phyloP scores from a whole-genome alignment of 2,797 vertebrate genomes.

The Cyclopterus lumpus region DNA sequence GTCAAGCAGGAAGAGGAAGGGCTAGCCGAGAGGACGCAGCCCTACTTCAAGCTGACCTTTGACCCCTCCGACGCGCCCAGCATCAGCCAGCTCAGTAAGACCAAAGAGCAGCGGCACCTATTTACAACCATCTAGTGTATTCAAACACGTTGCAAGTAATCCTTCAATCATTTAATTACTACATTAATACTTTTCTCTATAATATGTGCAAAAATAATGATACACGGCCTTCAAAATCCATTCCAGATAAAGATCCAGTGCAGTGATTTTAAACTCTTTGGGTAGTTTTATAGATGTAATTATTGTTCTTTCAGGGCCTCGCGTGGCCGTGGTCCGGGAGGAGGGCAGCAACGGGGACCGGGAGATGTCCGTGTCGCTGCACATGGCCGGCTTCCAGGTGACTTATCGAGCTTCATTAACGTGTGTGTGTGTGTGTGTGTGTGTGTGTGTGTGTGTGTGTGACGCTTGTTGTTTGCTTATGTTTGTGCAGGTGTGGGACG shows the following conservation, averaged over 20 bases:
- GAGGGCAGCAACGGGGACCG: conserved; percentile 95
- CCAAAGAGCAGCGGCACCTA: neutral
- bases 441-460: neutral
- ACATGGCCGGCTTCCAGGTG: conserved; percentile 93
- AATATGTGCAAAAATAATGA: neutral
- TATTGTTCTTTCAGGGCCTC: conserved; percentile 62
- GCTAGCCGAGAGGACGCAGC: conserved; percentile 83
- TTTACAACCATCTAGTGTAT: neutral
- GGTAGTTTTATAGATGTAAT: too few relatives aligned
- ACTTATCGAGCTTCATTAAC: neutral
- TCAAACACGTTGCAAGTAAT: neutral
- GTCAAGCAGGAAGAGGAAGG: conserved; percentile 87
- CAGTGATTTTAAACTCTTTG: conserved; percentile 3
- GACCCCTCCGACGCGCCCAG: conserved; percentile 78
- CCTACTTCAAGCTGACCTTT: conserved; percentile 85
- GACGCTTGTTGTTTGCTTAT: neutral
- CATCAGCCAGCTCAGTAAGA: conserved; percentile 79
- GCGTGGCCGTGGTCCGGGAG: conserved; percentile 90
- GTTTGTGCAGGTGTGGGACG: conserved; percentile 90
- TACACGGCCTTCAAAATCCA: neutral
- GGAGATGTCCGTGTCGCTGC: conserved; percentile 90
- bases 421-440: too few relatives aligned
- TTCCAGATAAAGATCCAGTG: neutral
- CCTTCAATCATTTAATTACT: neutral
- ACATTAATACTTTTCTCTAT: neutral